Percentiles rank a stretch among this genome's conserved stretches.
phyloP scores from a whole-genome alignment of 2,888 invertebrate species.

The Pandemis heparana region DNA sequence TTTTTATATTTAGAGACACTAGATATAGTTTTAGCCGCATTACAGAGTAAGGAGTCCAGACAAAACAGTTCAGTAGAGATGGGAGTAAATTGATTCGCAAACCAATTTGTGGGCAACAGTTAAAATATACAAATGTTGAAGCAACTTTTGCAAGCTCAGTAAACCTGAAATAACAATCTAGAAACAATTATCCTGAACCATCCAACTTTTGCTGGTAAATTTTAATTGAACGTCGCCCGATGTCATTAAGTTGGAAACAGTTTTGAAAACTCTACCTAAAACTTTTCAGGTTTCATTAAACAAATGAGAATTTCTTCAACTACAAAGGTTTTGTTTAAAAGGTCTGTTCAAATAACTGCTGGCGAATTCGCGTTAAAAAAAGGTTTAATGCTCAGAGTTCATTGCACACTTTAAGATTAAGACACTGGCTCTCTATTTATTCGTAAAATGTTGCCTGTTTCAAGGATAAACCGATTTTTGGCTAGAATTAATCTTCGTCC shows the following conservation, averaged over 20 bases:
- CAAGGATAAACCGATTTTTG: no score
- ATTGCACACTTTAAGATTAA: background rate
- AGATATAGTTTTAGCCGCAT: no score
- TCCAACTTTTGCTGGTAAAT: slow-evolving; percentile 10
- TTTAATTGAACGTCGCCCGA: slow-evolving; percentile 15
- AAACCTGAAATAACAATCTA: slow-evolving; percentile 12
- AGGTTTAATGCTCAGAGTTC: background rate
- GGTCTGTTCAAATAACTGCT: background rate
- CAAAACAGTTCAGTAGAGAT: no score
- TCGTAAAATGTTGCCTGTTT: background rate
- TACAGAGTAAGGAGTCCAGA: no score
- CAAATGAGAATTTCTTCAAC: background rate
- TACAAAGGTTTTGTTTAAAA: background rate
- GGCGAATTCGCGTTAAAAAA: background rate
- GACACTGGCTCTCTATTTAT: background rate
- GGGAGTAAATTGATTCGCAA: no score
- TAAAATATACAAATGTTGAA: background rate
- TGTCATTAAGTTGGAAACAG: background rate
- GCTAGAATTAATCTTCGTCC: no score
- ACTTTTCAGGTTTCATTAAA: slow-evolving; percentile 6
- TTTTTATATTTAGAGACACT: no score
- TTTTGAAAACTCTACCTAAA: slow-evolving; percentile 6
- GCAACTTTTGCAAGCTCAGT: background rate
- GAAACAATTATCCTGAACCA: slow-evolving; percentile 7
- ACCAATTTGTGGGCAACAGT: no score